These are phyloP conservation scores for Perca schrenkii DNA, from an alignment of 2,113 vertebrate species.

Conservation along the genomic window DNA sequence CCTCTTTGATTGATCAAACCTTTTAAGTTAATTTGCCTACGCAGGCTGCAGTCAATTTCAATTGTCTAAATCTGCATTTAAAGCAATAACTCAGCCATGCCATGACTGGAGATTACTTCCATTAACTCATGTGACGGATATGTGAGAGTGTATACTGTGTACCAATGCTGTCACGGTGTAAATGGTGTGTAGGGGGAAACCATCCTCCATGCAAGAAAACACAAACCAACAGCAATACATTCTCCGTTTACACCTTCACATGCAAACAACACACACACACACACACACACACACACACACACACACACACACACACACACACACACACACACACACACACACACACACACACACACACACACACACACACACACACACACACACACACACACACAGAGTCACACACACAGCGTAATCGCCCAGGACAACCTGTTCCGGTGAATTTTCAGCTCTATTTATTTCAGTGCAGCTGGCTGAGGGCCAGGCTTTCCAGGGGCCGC, in stretches of 20 bases:
- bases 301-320: conserved; percentile 12
- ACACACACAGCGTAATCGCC: conserved; percentile 30
- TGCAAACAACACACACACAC: neutral
- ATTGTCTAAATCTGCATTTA: conserved; percentile 23
- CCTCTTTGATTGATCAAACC: conserved; percentile 57
- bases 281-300: too few relatives aligned
- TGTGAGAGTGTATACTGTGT: neutral
- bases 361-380: neutral
- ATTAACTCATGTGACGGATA: conserved; percentile 15
- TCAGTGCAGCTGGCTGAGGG: conserved; percentile 47
- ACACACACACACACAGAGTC: neutral
- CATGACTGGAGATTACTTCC: neutral
- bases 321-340: neutral
- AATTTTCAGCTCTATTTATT: conserved; percentile 63
- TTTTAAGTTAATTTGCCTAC: conserved; percentile 64
- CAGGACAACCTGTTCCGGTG: conserved; percentile 52
- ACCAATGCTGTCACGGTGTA: neutral
- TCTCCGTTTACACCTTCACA: neutral
- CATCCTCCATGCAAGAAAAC: neutral
- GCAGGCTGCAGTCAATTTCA: conserved; percentile 14
- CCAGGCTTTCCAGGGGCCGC: conserved; percentile 33
- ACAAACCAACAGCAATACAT: neutral
- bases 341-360: neutral
- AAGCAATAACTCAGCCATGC: conserved; percentile 36
- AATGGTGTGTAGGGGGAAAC: neutral